These are phyloP conservation scores for Drosophila tanythrix DNA, from an alignment of 2,888 invertebrate genomes.

Conservation along the genomic window DNA sequence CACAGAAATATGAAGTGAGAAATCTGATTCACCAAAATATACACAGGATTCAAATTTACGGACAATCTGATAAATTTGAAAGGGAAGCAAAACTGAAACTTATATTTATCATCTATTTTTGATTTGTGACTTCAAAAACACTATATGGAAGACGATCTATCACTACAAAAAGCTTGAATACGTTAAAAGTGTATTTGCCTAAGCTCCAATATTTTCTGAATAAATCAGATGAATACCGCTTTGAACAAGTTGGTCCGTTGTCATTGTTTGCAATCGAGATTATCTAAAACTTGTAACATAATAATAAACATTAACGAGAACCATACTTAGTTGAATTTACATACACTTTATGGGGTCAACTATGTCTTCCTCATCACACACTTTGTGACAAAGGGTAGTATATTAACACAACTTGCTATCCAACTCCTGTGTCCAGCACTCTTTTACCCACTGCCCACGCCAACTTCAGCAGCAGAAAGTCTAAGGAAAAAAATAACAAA, in stretches of 20 bases:
- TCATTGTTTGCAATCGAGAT: not conserved
- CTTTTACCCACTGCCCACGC: slow-evolving; percentile 14
- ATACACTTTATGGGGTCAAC: not conserved
- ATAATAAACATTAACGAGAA: not conserved
- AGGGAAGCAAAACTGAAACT: not conserved
- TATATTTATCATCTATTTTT: not conserved
- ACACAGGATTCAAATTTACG: not conserved
- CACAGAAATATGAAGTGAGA: not conserved
- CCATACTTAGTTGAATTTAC: not conserved
- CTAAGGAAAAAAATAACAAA: slow-evolving; percentile 8
- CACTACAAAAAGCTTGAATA: not conserved
- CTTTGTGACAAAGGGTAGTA: not conserved
- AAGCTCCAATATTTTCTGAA: not conserved
- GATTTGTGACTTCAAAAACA: not conserved
- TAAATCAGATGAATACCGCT: not conserved
- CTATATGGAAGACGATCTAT: not conserved
- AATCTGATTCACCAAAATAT: not conserved
- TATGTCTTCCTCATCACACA: not conserved
- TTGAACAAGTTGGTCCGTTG: not conserved
- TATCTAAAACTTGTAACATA: not conserved
- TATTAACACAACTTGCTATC: slow-evolving; percentile 20
- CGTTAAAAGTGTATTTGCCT: not conserved
- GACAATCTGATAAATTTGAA: not conserved
- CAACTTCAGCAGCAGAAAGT: slow-evolving; percentile 15
- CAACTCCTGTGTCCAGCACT: slow-evolving; percentile 8